phyloP scores from a whole-genome alignment of 2,888 invertebrate genomes.

The Microplitis manilae region DNA sequence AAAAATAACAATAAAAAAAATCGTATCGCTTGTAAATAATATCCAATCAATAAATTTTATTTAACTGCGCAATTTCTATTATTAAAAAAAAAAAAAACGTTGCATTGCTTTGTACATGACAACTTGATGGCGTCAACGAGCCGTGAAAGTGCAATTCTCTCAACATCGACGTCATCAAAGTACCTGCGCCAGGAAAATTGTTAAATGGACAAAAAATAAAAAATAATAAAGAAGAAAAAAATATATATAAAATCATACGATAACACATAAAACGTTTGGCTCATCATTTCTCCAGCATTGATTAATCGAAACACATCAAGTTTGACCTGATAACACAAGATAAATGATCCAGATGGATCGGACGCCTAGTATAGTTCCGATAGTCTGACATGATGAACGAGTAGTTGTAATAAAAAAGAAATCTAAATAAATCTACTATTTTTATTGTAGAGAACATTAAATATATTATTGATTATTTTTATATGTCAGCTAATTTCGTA shows the following conservation, averaged over 20 bases:
- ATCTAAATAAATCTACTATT: background rate
- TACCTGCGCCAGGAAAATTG: slow-evolving; percentile 3
- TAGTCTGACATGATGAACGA: slow-evolving; percentile 11
- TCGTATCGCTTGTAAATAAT: background rate
- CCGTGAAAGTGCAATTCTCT: slow-evolving; percentile 24
- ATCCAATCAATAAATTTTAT: background rate
- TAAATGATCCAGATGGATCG: slow-evolving; percentile 4
- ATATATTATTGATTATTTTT: too few relatives aligned
- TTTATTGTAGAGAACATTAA: background rate
- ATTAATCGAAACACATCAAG: slow-evolving; percentile 43
- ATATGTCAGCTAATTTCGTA: too few relatives aligned
- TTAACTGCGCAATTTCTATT: background rate
- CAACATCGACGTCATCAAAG: slow-evolving; percentile 9
- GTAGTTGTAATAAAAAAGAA: background rate
- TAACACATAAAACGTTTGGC: background rate
- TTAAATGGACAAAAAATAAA: background rate
- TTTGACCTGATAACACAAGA: slow-evolving; percentile 19
- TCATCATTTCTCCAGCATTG: slow-evolving; percentile 31
- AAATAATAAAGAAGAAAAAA: background rate
- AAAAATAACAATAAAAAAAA: background rate
- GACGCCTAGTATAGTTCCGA: background rate
- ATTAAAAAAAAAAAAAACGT: background rate
- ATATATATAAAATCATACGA: background rate
- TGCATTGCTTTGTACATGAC: background rate
- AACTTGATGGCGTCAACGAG: slow-evolving; percentile 18